Conservation (phyloP, 2,888 invertebrate species). For the Hyalella azteca region DNA sequence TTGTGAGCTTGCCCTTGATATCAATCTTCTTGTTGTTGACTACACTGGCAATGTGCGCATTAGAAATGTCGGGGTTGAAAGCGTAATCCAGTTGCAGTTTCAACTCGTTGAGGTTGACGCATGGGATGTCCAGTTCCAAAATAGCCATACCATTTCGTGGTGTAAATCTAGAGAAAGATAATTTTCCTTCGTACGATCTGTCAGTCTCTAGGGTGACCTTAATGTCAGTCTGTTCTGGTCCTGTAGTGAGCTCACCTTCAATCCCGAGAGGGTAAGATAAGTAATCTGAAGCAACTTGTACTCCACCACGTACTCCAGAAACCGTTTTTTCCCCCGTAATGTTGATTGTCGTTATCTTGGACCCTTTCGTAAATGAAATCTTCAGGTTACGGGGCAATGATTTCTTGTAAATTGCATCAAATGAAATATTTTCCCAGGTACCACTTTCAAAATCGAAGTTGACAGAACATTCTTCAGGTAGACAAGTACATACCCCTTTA, state of each 20-base stretch:
- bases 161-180: not conserved
- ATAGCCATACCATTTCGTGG: not conserved
- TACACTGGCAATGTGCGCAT: not conserved
- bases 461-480: not conserved
- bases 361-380: constrained; percentile 1
- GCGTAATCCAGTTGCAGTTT: not conserved
- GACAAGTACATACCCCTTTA: not conserved
- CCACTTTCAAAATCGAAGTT: not conserved
- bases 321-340: not conserved
- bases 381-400: not conserved
- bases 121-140: not conserved
- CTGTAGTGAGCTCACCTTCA: not conserved
- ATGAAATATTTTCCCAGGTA: not conserved
- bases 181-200: not conserved
- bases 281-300: not conserved
- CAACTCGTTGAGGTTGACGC: not conserved
- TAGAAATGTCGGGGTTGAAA: not conserved
- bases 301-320: not conserved
- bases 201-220: not conserved
- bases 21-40: not conserved
- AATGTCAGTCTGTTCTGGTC: not conserved
- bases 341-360: not conserved
- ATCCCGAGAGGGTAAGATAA: not conserved
- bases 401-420: not conserved
- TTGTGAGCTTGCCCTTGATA: not conserved